Conservation (phyloP, 2,888 invertebrate species). For the Oxytorus armatus region DNA sequence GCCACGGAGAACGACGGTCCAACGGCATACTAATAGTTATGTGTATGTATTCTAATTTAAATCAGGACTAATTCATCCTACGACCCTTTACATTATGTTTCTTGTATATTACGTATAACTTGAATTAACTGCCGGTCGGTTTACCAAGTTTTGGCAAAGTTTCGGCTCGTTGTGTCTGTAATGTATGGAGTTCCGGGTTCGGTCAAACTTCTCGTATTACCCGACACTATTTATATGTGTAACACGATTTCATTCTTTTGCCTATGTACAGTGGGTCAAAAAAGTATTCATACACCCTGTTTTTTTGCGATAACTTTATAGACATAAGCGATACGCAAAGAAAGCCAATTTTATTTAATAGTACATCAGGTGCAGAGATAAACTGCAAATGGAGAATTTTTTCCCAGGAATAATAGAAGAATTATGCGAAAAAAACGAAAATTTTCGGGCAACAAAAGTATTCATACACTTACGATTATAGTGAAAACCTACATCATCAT, state of each 20-base stretch:
- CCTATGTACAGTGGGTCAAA: no score
- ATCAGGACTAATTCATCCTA: constrained; percentile 81
- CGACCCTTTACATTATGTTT: constrained; percentile 34
- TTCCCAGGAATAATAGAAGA: no score
- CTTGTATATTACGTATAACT: background rate
- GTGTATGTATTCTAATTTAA: constrained; percentile 76
- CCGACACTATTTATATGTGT: background rate
- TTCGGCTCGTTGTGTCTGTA: background rate
- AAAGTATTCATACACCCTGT: no score
- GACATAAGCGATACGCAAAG: no score
- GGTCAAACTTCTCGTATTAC: background rate
- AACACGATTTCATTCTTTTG: background rate
- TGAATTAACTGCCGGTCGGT: constrained; percentile 8
- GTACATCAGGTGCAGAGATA: no score
- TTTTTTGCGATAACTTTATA: no score
- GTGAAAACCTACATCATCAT: no score
- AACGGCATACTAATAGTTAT: constrained; percentile 8
- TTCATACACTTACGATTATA: no score
- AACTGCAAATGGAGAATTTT: no score
- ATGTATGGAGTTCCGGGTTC: background rate
- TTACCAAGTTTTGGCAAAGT: constrained; percentile 27
- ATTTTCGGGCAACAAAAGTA: no score
- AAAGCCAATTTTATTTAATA: no score
- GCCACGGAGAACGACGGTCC: constrained; percentile 52
- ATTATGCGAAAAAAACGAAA: no score